A percentile compares a stretch with the other conserved stretches of the same genome.
Conservation (phyloP, 2,888 invertebrate species). For the Barypeithes pellucidus region DNA sequence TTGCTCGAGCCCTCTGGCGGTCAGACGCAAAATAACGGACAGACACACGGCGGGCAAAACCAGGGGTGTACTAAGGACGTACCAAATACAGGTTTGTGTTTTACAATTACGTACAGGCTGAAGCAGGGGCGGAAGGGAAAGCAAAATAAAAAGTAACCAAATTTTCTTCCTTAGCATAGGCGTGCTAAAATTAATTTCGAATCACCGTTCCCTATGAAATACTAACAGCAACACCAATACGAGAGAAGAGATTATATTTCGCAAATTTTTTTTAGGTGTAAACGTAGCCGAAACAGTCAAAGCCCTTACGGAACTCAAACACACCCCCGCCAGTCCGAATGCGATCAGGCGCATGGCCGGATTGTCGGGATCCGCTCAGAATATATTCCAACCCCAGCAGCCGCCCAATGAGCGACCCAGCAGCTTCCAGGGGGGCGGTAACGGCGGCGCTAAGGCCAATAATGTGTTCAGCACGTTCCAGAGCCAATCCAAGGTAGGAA, state of each 20-base stretch:
- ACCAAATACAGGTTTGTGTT: constrained; percentile 37
- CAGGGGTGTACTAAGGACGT: constrained; percentile 12
- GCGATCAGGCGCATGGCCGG: constrained; percentile 75
- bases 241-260: too few species aligned
- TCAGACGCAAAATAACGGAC: background rate
- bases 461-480: constrained; percentile 67
- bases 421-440: constrained; percentile 51
- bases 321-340: constrained; percentile 90
- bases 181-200: too few species aligned
- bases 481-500: constrained; percentile 59
- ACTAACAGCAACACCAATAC: too few species aligned
- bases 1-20: constrained; percentile 74
- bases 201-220: too few species aligned
- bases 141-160: too few species aligned
- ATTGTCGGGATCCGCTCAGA: constrained; percentile 66
- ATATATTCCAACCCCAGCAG: constrained; percentile 61
- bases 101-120: background rate
- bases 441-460: constrained; percentile 59
- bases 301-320: constrained; percentile 87
- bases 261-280: constrained; percentile 66
- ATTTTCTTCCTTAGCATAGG: too few species aligned
- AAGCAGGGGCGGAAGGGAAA: too few species aligned
- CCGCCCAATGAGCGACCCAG: constrained; percentile 38
- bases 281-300: constrained; percentile 91
- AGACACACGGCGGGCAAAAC: background rate